These are phyloP conservation scores for honey bee (Apis mellifera) DNA, from an alignment of 1,140 invertebrate genomes.

Conservation along the genomic window DNA sequence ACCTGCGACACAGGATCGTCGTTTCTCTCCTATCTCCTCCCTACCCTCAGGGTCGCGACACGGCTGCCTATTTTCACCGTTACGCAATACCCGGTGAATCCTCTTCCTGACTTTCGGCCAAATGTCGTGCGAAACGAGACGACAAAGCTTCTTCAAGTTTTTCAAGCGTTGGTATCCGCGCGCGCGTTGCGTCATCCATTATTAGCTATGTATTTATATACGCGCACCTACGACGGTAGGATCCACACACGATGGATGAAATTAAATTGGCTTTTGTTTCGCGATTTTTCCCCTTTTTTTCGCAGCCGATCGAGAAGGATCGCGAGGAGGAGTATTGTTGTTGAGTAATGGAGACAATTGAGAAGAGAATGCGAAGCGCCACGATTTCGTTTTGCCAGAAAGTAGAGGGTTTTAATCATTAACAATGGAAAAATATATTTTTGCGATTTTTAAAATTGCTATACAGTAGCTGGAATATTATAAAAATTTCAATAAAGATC, in stretches of 20 bases:
- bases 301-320: too few species aligned
- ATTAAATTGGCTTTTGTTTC: constrained; percentile 28
- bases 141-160: constrained; percentile 19
- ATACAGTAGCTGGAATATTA: too few species aligned
- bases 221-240: background rate
- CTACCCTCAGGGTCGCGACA: constrained; percentile 48
- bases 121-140: constrained; percentile 64
- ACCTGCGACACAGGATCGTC: constrained; percentile 44
- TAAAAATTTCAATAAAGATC: too few species aligned
- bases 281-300: background rate
- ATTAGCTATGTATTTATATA: background rate
- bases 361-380: too few species aligned
- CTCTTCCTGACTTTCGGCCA: constrained; percentile 58
- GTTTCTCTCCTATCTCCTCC: background rate
- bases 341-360: too few species aligned
- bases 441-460: too few species aligned
- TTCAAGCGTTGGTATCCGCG: constrained; percentile 23
- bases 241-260: background rate
- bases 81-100: constrained; percentile 51
- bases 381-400: too few species aligned
- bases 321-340: too few species aligned
- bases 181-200: constrained; percentile 37
- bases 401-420: too few species aligned
- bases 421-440: too few species aligned
- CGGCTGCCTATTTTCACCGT: constrained; percentile 63